Percentiles rank a stretch among this genome's conserved stretches.
phyloP scores from a whole-genome alignment of 64 coral and sea anemone genomes.

The Catalaphyllia jardinei region DNA sequence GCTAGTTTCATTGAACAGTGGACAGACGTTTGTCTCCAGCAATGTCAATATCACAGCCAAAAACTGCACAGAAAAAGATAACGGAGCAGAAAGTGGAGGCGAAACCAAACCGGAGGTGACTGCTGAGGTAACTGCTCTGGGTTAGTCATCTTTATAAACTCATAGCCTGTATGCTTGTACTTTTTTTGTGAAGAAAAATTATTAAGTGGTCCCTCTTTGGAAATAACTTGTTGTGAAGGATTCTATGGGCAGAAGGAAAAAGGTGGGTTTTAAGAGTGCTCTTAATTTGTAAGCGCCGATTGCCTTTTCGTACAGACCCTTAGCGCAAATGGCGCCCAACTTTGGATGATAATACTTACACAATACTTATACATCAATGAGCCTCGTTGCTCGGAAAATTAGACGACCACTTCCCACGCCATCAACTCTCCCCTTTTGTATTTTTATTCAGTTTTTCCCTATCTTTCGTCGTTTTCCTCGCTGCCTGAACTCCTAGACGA shows the following conservation, averaged over 20 bases:
- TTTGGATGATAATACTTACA: too few relatives aligned
- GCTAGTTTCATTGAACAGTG: constrained; percentile 24
- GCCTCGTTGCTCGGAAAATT: too few relatives aligned
- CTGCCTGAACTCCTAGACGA: too few relatives aligned
- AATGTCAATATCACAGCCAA: constrained; percentile 31
- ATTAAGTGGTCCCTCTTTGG: neutral
- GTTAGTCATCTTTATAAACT: neutral
- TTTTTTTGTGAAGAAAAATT: neutral
- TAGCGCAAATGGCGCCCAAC: too few relatives aligned
- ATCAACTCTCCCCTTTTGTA: too few relatives aligned
- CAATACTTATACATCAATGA: too few relatives aligned
- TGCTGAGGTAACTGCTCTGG: neutral
- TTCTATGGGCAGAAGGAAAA: too few relatives aligned
- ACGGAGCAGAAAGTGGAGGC: neutral
- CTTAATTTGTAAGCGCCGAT: neutral
- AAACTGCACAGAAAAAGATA: neutral
- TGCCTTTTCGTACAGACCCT: too few relatives aligned
- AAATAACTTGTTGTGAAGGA: neutral
- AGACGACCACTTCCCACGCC: too few relatives aligned
- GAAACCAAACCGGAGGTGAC: neutral
- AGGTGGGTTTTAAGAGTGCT: neutral
- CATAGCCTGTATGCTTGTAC: neutral
- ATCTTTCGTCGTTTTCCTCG: too few relatives aligned
- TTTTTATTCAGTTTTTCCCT: too few relatives aligned
- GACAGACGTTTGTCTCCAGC: constrained; percentile 38